Evolutionary conservation across 2,113 vertebrate species (phyloP).

Genomic region (Phrynocephalus versicolor): DNA sequence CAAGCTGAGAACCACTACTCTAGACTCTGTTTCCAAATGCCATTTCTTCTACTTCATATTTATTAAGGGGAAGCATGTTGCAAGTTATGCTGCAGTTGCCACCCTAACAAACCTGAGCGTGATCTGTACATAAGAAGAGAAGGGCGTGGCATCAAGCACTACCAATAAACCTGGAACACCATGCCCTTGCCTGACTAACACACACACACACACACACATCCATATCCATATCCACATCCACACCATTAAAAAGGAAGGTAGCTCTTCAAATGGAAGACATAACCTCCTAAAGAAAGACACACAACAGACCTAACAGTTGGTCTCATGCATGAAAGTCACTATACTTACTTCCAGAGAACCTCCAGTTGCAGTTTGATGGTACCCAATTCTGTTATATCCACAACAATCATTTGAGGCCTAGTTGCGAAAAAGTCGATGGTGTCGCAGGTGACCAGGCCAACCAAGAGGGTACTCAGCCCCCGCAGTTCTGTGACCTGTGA

Average conservation of each 20-base stretch:
- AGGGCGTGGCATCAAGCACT: fast-evolving
- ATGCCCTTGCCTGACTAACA: no score
- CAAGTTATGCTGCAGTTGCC: neutral
- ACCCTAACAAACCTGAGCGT: slow-evolving; percentile 27
- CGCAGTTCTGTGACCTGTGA: slow-evolving; percentile 89
- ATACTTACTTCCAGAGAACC: slow-evolving; percentile 91
- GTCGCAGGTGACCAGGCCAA: slow-evolving; percentile 88
- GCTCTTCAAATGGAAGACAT: no score
- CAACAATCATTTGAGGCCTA: slow-evolving; percentile 85
- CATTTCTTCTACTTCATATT: neutral
- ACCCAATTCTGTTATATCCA: slow-evolving; percentile 94
- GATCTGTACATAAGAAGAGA: slow-evolving; percentile 13
- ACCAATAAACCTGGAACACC: neutral
- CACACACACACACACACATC: no score
- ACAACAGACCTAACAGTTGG: no score
- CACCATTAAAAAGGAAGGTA: no score
- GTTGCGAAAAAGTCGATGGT: slow-evolving; percentile 88
- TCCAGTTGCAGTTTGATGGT: slow-evolving; percentile 96
- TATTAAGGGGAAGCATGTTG: neutral
- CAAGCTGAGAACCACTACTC: no score
- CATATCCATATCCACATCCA: no score
- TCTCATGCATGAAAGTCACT: neutral
- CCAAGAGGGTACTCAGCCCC: slow-evolving; percentile 85
- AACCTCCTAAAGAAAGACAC: no score
- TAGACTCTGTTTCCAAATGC: neutral